These are phyloP conservation scores for Drosophila takahashii DNA, from an alignment of 1,140 invertebrate genomes.

Conservation along the genomic window DNA sequence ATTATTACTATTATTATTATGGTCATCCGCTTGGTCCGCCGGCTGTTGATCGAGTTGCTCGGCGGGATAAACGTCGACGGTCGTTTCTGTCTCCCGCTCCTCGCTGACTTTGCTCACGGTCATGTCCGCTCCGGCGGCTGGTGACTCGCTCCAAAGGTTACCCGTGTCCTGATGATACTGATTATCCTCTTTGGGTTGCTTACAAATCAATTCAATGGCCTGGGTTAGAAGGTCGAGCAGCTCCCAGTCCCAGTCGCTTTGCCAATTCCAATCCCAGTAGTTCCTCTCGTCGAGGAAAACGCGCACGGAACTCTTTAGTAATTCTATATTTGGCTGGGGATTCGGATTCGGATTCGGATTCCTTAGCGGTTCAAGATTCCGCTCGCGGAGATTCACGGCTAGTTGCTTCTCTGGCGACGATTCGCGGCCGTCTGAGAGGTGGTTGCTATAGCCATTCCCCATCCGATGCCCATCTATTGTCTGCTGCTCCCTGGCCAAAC, in stretches of 20 bases:
- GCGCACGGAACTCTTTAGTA: slow-evolving; percentile 57
- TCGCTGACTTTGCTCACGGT: slow-evolving; percentile 70
- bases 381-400: slow-evolving; percentile 49
- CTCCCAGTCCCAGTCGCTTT: slow-evolving; percentile 49
- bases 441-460: slow-evolving; percentile 38
- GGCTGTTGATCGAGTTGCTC: slow-evolving; percentile 63
- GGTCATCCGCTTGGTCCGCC: slow-evolving; percentile 37
- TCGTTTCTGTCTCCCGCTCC: slow-evolving; percentile 63
- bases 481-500: slow-evolving; percentile 70
- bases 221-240: slow-evolving; percentile 60
- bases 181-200: not conserved
- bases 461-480: slow-evolving; percentile 57
- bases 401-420: slow-evolving; percentile 77
- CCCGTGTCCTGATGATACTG: slow-evolving; percentile 35
- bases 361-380: slow-evolving; percentile 25
- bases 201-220: slow-evolving; percentile 51
- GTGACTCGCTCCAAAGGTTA: slow-evolving; percentile 51
- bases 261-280: slow-evolving; percentile 11
- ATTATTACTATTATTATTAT: slow-evolving; percentile 43
- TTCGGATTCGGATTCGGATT: slow-evolving; percentile 15
- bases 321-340: slow-evolving; percentile 64
- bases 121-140: slow-evolving; percentile 47
- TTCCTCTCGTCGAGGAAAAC: slow-evolving; percentile 45
- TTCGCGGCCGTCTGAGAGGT: slow-evolving; percentile 80
- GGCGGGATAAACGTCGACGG: slow-evolving; percentile 49